phyloP scores from a whole-genome alignment of 1,140 invertebrate species.

The Drosophila melanica region DNA sequence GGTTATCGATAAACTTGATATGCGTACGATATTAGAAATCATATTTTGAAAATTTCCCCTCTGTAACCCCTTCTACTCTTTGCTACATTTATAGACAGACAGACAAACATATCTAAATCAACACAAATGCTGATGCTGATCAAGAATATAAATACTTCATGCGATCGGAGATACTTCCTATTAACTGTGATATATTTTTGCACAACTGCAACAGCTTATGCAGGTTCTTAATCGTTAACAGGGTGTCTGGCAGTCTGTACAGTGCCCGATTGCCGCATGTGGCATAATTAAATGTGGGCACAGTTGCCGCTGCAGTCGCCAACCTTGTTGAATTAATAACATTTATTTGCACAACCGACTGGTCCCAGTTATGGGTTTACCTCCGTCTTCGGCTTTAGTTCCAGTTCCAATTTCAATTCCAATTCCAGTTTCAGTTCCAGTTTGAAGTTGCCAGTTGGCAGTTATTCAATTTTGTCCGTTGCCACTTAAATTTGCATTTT shows the following conservation, averaged over 20 bases:
- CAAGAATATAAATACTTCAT: neutral
- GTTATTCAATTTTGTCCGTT: constrained; percentile 38
- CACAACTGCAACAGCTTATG: no score
- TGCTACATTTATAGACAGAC: no score
- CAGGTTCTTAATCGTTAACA: neutral
- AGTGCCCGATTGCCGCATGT: neutral
- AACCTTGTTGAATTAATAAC: constrained; percentile 71
- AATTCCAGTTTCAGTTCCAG: constrained; percentile 20
- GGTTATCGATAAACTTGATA: neutral
- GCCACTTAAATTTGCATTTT: constrained; percentile 69
- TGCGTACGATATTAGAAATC: no score
- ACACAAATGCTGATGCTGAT: neutral
- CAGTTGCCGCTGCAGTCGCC: constrained; percentile 42
- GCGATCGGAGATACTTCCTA: no score
- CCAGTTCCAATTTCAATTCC: constrained; percentile 11
- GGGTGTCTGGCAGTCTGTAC: constrained; percentile 2
- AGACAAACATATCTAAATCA: neutral
- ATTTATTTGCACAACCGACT: constrained; percentile 66
- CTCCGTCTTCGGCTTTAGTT: neutral
- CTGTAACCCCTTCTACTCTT: no score
- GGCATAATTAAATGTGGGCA: constrained; percentile 72
- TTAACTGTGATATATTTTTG: no score
- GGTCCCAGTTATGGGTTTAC: constrained; percentile 42
- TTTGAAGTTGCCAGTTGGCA: constrained; percentile 23
- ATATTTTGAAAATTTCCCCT: neutral